Percentiles rank a stretch among this genome's conserved stretches.
Conservation (phyloP, 2,797 vertebrate genomes). For the Merluccius polli region DNA sequence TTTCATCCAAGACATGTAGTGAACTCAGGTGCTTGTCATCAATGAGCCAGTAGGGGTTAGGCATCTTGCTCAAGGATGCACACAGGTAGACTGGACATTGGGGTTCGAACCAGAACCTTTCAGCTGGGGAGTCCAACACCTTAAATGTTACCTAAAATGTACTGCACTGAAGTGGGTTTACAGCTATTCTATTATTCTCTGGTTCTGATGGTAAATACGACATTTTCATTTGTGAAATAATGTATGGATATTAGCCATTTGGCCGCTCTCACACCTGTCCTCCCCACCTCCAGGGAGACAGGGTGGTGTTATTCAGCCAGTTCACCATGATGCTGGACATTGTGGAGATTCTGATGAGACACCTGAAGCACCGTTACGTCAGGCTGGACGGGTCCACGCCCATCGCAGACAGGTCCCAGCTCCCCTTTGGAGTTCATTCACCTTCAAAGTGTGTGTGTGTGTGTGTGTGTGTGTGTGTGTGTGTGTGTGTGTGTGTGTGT, state of each 20-base stretch:
- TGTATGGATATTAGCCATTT: background rate
- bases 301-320: constrained; percentile 96
- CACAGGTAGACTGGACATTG: no score
- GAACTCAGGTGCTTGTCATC: no score
- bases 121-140: no score
- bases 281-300: constrained; percentile 75
- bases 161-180: background rate
- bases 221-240: background rate
- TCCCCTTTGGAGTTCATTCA: background rate
- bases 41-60: no score
- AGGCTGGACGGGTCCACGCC: constrained; percentile 92
- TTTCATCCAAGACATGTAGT: no score
- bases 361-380: constrained; percentile 83
- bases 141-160: no score
- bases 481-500: no score
- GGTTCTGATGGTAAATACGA: background rate
- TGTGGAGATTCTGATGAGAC: constrained; percentile 86
- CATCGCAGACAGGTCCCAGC: constrained; percentile 84
- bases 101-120: no score
- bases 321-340: constrained; percentile 98
- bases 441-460: background rate
- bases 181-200: background rate
- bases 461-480: no score
- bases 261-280: background rate
- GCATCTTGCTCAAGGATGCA: no score